Evolutionary conservation across 2,113 vertebrate genomes (phyloP).

Genomic region (Amia ocellicauda): DNA sequence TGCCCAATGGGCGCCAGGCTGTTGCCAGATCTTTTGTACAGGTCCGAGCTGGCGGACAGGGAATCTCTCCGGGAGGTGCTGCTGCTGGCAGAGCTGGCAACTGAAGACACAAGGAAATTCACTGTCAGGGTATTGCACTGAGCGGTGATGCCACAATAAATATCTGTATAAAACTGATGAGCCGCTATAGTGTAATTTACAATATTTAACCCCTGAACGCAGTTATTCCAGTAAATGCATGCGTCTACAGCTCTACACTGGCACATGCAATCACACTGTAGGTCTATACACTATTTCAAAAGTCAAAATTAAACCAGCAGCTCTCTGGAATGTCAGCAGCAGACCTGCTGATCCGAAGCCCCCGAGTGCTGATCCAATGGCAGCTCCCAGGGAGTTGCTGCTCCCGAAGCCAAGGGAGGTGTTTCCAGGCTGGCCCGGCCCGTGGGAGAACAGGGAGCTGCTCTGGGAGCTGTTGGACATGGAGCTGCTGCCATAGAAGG

Average conservation of each 20-base stretch:
- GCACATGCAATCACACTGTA: too few species aligned
- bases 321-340: background rate
- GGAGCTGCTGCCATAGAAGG: constrained; percentile 88
- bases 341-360: constrained; percentile 91
- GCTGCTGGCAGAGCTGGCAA: constrained; percentile 92
- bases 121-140: too few species aligned
- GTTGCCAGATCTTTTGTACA: constrained; percentile 94
- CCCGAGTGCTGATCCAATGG: constrained; percentile 88
- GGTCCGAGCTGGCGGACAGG: constrained; percentile 88
- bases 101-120: constrained; percentile 57
- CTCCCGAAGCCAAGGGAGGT: constrained; percentile 90
- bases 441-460: constrained; percentile 93
- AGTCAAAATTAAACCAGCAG: too few species aligned
- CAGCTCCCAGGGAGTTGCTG: constrained; percentile 83
- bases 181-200: too few species aligned
- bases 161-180: too few species aligned
- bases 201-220: too few species aligned
- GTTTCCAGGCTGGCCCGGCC: constrained; percentile 78
- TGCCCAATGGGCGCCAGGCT: constrained; percentile 94
- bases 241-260: background rate
- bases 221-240: too few species aligned
- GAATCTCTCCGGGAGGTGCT: constrained; percentile 94
- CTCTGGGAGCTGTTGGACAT: constrained; percentile 88
- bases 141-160: too few species aligned
- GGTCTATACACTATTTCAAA: too few species aligned